Base-by-base conservation (phyloP, 1,140 invertebrate genomes). In the Leptinotarsa defecta region DNA sequence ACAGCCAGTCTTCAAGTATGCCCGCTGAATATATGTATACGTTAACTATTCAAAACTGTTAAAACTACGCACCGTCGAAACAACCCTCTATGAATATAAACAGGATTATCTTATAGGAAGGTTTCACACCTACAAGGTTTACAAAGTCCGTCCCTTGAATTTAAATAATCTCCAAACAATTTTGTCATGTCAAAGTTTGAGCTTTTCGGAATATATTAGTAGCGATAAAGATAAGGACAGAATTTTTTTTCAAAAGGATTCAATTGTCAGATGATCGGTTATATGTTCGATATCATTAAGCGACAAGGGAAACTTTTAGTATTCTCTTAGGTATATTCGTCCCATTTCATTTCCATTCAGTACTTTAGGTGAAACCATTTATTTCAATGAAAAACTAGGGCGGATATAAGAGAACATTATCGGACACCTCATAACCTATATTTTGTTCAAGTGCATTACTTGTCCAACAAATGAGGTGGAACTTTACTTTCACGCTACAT, bases 141-240 rank as follows among this genome's bases (percentile, higher is more conserved):
- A 17, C 13, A n/a, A 57, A 57, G 52, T 57, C 52, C 52, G 52
- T 6, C 52, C n/a, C 52, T 15, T 57, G 52, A 57, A 57, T 57
- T 57, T 57, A 57, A 57, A 57, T 57, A 57, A 57, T 57, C 52
- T 57, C 52, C 52, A 57, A n/a, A 57, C 52, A 57, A 57, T 57
- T 57, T 57, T n/a, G 5, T n/a, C 15, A 15, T n/a, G n/a, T 57
- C 52, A n/a, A n/a, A 57, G 17, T 57, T n/a, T n/a, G 52, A n/a
- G n/a, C 52, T 57, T 13, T 17, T 5, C 15, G n/a, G 52, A 57
- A 57, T 57, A 57, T 57, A 57, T 57, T 57, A 15, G 52, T 57
- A 17, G n/a, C 6, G 34, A 8, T 34, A 8, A 34, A 34, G 34
- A 34, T 34, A 34, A 34, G 34, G 15, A n/a, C 5, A 57, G 2